Base-by-base conservation (phyloP, 2,888 invertebrate genomes). In the Ochropleura plecta region DNA sequence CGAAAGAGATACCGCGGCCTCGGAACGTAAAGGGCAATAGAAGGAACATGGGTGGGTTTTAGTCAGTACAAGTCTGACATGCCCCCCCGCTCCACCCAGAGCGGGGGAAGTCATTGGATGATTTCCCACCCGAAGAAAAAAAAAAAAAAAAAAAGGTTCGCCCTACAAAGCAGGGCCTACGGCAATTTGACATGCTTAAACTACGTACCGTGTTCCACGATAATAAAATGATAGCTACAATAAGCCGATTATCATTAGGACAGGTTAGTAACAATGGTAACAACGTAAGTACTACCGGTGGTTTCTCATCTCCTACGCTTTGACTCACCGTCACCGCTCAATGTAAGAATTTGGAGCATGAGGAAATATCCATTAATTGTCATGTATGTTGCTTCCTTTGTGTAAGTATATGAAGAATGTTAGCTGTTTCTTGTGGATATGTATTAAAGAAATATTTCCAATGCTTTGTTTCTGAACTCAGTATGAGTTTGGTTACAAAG, bases 361-460 rank as follows among this genome's bases (percentile, higher is more conserved):
- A 86, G 86, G 86, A 86, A 86, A 79, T 73, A 70, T 72, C 68
- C 68, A 87, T 78, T 86, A 78, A 83, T 74, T 76, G 83, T 74
- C 71, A 57, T 63, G 67, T 69, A 57, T 59, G 55, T 75, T 55
- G 69, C 59, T 81, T 81, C 86, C 86, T 77, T 64, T 75, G 72
- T 83, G 66, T 70, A 71, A 59, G 70, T 62, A 78, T 72, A n/a
- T 20, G 55, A 40, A 65, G 78, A 66, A 84, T 81, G 73, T 68
- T 20, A 55, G 16, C 66, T 53, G 59, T 71, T 71, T 67, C 48
- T 67, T 66, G 57, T 18, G 30, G 76, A 49, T 30, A 42, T 64
- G 12, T 49, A n/a, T 55, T 53, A 8, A 48, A 53, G 16, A 48
- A 30, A 68, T 53, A 51, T 49, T 83, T 51, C 44, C 42, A 60